Evolutionary conservation across 2,113 vertebrate species (phyloP).

Genomic region (Aptenodytes patagonicus): DNA sequence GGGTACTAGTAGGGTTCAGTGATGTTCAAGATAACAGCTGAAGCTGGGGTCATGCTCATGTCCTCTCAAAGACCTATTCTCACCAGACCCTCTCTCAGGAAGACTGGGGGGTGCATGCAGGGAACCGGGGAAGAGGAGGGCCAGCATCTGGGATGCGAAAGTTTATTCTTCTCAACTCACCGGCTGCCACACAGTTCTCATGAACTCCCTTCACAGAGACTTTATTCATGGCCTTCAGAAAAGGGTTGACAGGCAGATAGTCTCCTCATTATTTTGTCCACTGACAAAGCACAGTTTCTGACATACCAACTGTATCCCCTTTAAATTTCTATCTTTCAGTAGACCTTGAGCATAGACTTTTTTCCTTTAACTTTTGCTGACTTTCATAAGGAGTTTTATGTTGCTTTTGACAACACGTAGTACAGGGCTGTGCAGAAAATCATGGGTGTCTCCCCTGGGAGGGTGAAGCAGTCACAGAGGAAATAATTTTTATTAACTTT

Average conservation of each 20-base stretch:
- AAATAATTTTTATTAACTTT: not conserved
- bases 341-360: not conserved
- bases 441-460: not conserved
- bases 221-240: not conserved
- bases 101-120: not conserved
- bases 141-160: not conserved
- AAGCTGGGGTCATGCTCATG: accelerated
- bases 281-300: not conserved
- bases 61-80: not conserved
- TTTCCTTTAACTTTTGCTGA: not conserved
- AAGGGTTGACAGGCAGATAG: not conserved
- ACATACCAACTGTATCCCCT: not conserved
- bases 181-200: not conserved
- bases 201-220: not conserved
- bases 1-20: not conserved
- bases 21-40: not conserved
- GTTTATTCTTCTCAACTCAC: not conserved
- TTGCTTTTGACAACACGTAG: not conserved
- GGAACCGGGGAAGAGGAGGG: not conserved
- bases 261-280: not conserved
- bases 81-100: not conserved
- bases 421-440: not conserved
- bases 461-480: not conserved
- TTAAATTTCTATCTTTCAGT: not conserved
- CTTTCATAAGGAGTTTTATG: not conserved